Base-by-base conservation (phyloP, 2,888 invertebrate species). In the Dugesia japonica region DNA sequence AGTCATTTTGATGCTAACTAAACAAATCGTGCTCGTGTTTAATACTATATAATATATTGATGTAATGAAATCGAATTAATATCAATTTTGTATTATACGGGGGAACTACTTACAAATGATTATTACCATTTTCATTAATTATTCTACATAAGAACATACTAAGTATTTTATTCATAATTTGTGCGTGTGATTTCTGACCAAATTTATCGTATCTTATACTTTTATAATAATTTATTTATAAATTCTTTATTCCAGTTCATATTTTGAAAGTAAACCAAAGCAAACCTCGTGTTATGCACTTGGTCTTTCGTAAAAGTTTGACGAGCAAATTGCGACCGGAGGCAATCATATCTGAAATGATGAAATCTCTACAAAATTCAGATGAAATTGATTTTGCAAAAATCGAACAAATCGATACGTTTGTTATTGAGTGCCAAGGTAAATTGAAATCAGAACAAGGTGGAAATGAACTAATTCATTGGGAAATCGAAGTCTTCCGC, bases 361-460 rank as follows among this genome's bases (percentile, higher is more conserved):
- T 56, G 56, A 56, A 56, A 56, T 56, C 56, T 56, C 56, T 56
- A 9, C 56, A 56, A 20, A 23, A 20, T 56, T 56, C 56, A 13
- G 56, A 56, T n/a, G 56, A 56, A 56, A 56, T 56, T 23, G 56
- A 56, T 56, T 56, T 56, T 56, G 4, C 56, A n/a, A 56, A 56
- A 56, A 56, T 56, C 7, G 23, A 56, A 20, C 56, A 56, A 56
- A 56, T 56, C 4, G 56, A 56, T 56, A 56, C 56, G 4, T 56
- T 56, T 23, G 56, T 56, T 4, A 56, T 56, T 56, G 56, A 56
- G 56, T 56, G 56, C 56, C 56, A 56, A 56, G 56, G 56, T 56
- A 56, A 56, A 56, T n/a, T 56, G 56, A 56, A 56, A 56, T 56
- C 56, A 56, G 56, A 56, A 56, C 56, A 56, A n/a, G 56, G 56